Base-by-base conservation (phyloP, 2,113 vertebrate species). In the Tinamus guttatus region DNA sequence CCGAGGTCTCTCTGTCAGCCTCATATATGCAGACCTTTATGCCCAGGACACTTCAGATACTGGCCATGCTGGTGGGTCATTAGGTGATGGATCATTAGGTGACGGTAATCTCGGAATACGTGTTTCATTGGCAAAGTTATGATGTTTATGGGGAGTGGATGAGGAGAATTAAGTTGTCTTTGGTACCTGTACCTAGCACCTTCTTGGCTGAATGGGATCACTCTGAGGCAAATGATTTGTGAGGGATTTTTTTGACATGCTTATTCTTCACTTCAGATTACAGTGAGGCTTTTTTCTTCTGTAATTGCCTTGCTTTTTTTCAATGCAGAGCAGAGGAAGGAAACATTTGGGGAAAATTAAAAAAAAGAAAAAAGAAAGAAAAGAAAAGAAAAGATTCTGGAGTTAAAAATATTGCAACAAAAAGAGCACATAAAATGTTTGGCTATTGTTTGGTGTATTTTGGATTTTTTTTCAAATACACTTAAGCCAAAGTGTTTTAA, bases 401-500 rank as follows among this genome's bases (percentile, higher is more conserved):
- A 51, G 40, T 64, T 82, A 74, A 64, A 59, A 51, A 54, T 28
- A n/a, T 75, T 12, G 41, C 68, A 69, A 45, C 75, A 40, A 41
- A 85, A 63, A 22, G 51, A 84, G 22, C 32, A 54, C 75, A 34
- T 71, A 76, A 87, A 84, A 59, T 14, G 56, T 91, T 32, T 82
- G 68, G 81, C 38, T 89, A 41, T n/a, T 22, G 32, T 75, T 91
- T 70, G 85, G 70, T 32, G 16, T 76, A 78, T 32, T 18, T 63
- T 68, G 17, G 13, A 49, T 43, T 34, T 52, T 36, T 49, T 87
- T 63, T 51, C 8, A 15, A 40, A n/a, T 51, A n/a, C 0, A 0
- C 81, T 25, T 71, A 34, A 85, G n/a, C 27, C 77, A 80, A 76
- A 51, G 71, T 90, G 86, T 41, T 41, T 77, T 80, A 24, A 51